Conservation (phyloP, 1,140 invertebrate species). For the Grapholita molesta region DNA sequence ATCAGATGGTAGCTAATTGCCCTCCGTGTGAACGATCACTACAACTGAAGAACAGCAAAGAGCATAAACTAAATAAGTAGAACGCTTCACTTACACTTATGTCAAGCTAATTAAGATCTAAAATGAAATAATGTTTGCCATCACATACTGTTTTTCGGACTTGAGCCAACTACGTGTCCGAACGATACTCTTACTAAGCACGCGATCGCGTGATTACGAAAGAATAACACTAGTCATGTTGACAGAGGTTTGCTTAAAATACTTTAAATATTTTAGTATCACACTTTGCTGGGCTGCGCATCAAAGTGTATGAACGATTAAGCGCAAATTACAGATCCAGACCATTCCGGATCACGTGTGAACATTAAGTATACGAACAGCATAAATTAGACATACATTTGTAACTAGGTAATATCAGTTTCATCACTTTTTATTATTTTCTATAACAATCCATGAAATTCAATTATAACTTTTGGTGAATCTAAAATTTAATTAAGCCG, state of each 20-base stretch:
- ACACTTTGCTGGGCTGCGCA: no score
- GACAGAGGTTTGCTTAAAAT: background rate
- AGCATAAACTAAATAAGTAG: background rate
- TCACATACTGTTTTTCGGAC: background rate
- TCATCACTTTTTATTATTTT: background rate
- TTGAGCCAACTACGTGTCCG: background rate
- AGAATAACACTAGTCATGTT: conserved; percentile 1
- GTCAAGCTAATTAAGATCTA: background rate
- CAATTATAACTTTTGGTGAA: background rate
- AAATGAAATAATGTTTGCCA: background rate
- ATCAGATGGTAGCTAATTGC: conserved; percentile 4
- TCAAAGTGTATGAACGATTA: no score
- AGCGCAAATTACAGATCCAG: no score
- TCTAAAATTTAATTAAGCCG: background rate
- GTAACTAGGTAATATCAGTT: background rate
- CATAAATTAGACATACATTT: background rate
- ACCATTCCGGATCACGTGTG: no score
- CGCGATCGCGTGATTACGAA: conserved; percentile 7
- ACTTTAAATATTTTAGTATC: background rate
- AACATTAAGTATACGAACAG: no score
- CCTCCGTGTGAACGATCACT: conserved; percentile 11
- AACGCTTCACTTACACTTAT: background rate
- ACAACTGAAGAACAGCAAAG: background rate
- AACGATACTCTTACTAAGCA: background rate
- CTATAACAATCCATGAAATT: background rate